Evolutionary conservation across 2,113 vertebrate species (phyloP).

Genomic region (Rynchops niger): DNA sequence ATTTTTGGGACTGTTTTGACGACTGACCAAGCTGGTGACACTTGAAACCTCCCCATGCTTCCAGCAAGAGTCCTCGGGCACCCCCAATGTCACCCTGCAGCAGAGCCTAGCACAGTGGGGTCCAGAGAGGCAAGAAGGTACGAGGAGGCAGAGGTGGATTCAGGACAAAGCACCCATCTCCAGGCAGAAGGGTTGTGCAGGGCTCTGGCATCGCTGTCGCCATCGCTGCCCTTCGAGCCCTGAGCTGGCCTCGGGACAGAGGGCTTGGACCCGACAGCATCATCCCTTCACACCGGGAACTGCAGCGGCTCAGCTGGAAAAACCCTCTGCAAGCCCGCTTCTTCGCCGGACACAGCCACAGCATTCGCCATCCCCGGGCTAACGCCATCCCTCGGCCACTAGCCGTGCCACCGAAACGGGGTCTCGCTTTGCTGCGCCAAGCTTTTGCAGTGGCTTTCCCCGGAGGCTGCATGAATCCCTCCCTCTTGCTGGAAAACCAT

Average conservation of each 20-base stretch:
- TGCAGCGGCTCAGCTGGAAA: not conserved
- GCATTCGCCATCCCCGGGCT: fast-evolving
- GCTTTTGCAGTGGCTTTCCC: not conserved
- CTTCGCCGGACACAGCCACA: fast-evolving
- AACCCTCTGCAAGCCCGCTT: fast-evolving
- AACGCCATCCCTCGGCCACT: not conserved
- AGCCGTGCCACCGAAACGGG: fast-evolving
- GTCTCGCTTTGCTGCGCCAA: not conserved
- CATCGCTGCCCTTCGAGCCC: not conserved
- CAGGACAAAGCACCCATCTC: not conserved
- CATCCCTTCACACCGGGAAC: fast-evolving
- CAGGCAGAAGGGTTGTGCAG: not conserved
- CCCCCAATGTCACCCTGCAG: not conserved
- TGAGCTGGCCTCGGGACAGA: not conserved
- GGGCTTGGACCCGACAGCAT: fast-evolving
- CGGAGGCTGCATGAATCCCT: not conserved
- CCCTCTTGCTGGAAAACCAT: not conserved
- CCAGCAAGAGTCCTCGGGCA: not conserved
- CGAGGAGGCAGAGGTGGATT: not conserved
- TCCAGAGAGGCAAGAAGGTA: not conserved
- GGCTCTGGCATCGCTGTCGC: not conserved
- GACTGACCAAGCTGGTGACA: fast-evolving
- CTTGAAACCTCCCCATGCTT: not conserved
- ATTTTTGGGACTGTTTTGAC: not conserved
- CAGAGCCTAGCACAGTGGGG: not conserved